These are phyloP conservation scores for Passer domesticus DNA, from an alignment of 2,113 vertebrate species.

Conservation along the genomic window DNA sequence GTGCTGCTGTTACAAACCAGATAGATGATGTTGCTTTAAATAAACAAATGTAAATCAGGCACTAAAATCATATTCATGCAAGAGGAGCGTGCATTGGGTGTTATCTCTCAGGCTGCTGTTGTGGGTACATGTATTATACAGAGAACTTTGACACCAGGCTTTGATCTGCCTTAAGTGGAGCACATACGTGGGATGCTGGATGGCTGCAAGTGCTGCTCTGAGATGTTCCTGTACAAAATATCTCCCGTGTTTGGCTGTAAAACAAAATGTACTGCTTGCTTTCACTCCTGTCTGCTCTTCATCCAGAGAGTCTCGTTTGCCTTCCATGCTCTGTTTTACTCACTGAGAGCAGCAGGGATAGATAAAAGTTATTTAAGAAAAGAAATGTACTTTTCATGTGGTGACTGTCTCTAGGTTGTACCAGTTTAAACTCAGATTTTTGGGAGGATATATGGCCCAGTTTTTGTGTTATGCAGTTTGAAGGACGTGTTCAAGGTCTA, in stretches of 20 bases:
- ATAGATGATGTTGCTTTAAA: background rate
- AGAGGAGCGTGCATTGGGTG: background rate
- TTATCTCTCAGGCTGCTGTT: background rate
- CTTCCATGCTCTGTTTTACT: background rate
- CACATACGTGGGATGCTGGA: background rate
- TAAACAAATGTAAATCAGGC: background rate
- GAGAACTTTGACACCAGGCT: conserved; percentile 38
- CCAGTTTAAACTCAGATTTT: background rate
- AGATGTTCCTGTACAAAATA: background rate
- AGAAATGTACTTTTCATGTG: rapidly evolving
- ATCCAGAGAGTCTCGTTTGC: background rate
- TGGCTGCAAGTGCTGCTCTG: background rate
- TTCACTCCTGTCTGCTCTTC: background rate
- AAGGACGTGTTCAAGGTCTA: background rate
- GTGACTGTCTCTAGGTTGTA: rapidly evolving
- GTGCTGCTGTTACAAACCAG: background rate
- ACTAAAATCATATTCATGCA: background rate
- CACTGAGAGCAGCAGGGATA: background rate
- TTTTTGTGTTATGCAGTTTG: background rate
- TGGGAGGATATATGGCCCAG: rapidly evolving
- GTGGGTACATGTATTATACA: background rate
- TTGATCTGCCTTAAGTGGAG: conserved; percentile 13
- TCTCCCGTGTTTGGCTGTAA: background rate
- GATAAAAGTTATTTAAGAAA: background rate
- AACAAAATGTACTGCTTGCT: background rate